Evolutionary conservation across 2,888 invertebrate genomes (phyloP).

Genomic region (Catotricha subobsoleta): DNA sequence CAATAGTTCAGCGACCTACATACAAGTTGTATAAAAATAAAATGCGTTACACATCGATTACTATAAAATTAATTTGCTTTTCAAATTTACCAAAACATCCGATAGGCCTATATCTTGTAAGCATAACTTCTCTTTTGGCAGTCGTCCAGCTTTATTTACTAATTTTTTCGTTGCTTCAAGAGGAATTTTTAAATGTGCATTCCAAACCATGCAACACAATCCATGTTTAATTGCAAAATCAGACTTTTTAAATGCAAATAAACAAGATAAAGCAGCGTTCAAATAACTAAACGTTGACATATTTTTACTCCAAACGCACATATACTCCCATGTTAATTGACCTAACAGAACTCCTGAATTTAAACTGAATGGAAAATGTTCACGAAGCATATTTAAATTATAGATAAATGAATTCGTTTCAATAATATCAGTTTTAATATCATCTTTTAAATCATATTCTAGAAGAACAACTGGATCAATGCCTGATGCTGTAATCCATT

Average conservation of each 20-base stretch:
- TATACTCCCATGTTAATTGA: constrained; percentile 85
- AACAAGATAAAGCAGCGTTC: constrained; percentile 49
- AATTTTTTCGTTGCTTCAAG: constrained; percentile 59
- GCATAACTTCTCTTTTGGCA: constrained; percentile 71
- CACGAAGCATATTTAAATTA: constrained; percentile 43
- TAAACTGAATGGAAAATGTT: constrained; percentile 74
- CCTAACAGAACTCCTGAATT: constrained; percentile 59
- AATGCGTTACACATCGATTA: no score
- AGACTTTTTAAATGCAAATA: constrained; percentile 25
- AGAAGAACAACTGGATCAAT: constrained; percentile 45
- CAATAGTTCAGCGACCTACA: constrained; percentile 42
- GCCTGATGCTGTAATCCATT: constrained; percentile 64
- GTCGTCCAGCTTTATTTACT: constrained; percentile 62
- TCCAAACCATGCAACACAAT: constrained; percentile 73
- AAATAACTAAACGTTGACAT: constrained; percentile 45
- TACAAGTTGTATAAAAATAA: no score
- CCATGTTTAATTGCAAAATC: constrained; percentile 44
- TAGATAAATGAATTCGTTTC: constrained; percentile 33
- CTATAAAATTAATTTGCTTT: no score
- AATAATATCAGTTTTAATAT: constrained; percentile 2
- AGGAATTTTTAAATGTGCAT: constrained; percentile 64
- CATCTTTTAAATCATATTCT: constrained; percentile 4
- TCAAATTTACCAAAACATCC: constrained; percentile 35
- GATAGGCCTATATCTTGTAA: constrained; percentile 56
- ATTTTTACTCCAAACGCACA: constrained; percentile 70